phyloP scores from a whole-genome alignment of 2,888 invertebrate species.

The Lucinisca nassula region DNA sequence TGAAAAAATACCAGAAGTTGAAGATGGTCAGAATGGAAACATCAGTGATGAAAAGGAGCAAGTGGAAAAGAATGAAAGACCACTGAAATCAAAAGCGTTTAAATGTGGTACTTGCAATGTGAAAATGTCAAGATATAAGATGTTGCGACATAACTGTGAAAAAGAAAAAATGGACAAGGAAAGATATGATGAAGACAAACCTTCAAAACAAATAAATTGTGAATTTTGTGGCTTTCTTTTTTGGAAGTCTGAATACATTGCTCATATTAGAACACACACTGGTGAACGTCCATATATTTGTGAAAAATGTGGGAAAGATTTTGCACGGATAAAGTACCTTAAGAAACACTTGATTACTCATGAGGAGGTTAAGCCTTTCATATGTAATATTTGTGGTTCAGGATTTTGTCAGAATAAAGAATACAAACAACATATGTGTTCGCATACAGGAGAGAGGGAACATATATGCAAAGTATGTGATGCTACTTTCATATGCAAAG shows the following conservation, averaged over 20 bases:
- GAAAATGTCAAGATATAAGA: background rate
- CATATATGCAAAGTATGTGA: constrained; percentile 64
- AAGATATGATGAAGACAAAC: background rate
- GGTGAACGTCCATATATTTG: constrained; percentile 59
- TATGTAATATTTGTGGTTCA: constrained; percentile 53
- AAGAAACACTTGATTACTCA: constrained; percentile 58
- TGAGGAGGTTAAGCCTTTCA: constrained; percentile 59
- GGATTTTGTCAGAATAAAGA: constrained; percentile 66
- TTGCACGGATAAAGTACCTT: constrained; percentile 48
- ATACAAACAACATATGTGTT: constrained; percentile 59
- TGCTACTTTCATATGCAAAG: constrained; percentile 55
- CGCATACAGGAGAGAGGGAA: constrained; percentile 56
- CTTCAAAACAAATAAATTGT: background rate
- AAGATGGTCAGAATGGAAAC: background rate
- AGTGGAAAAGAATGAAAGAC: background rate
- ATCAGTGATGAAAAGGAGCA: background rate
- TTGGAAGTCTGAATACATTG: background rate
- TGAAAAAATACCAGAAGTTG: background rate
- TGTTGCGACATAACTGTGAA: background rate
- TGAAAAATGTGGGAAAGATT: constrained; percentile 65
- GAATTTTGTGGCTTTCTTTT: background rate
- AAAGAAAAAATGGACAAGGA: constrained; percentile 1
- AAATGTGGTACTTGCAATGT: background rate
- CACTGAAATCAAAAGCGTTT: background rate
- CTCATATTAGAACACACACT: background rate